Evolutionary conservation across 2,888 invertebrate genomes (phyloP), one percentile per base, ranked within the genome.

Genomic region (Polylopha cassiicola): DNA sequence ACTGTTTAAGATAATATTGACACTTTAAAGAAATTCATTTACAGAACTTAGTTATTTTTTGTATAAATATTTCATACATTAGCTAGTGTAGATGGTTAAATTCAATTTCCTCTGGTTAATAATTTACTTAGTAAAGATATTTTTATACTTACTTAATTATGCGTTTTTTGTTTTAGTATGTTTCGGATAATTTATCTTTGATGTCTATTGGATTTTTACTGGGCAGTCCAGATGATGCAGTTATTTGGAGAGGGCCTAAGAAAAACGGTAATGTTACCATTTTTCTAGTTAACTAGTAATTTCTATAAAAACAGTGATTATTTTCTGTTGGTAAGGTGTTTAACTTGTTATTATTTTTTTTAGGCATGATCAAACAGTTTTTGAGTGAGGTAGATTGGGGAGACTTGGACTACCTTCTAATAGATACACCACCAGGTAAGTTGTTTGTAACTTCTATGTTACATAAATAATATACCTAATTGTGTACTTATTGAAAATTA

Each of bases 201-300:
- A 99, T 99, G 98, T 99, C 98, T 0, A 95, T 99, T 65, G 99
- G 98, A 6, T 98, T 98, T 72, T 86, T 98, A 22, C 82, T 98
- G 39, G 88, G 89, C 28, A 92, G 92, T 54, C 91, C 93, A 0
- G 95, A 96, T 66, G 96, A 97, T 70, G 98, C 99, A 0, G 94
- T 99, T n/a, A 98, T 99, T 59, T 99, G 99, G 99, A 89, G 99
- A 55, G 99, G 99, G 15, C 99, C 99, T 0, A 97, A 98, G 75
- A 99, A 99, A 78, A 99, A 98, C 84, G 95, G 94, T 90, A 73
- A n/a, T n/a, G n/a, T n/a, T n/a, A n/a, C n/a, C n/a, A n/a, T n/a
- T n/a, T n/a, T n/a, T n/a, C n/a, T n/a, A n/a, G n/a, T n/a, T n/a
- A n/a, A n/a, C n/a, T n/a, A n/a, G n/a, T n/a, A n/a, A n/a, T n/a